These are phyloP conservation scores for Caerostris darwini DNA, from an alignment of 1,140 invertebrate genomes.

Conservation along the genomic window DNA sequence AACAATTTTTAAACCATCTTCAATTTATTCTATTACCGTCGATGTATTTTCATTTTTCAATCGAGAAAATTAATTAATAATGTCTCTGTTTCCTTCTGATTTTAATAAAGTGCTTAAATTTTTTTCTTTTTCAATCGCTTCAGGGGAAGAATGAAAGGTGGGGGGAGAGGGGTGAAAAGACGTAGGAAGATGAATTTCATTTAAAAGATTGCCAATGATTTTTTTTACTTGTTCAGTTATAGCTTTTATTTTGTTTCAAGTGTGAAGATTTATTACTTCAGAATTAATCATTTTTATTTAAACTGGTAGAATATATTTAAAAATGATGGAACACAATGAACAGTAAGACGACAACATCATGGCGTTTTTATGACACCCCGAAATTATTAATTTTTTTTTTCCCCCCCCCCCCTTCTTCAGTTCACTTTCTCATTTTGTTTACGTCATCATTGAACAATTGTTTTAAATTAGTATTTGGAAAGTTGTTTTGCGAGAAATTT, in stretches of 20 bases:
- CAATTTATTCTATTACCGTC: background rate
- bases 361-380: background rate
- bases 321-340: background rate
- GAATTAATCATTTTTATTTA: slow-evolving; percentile 34
- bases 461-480: background rate
- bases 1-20: slow-evolving; percentile 35
- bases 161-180: background rate
- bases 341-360: background rate
- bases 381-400: background rate
- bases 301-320: slow-evolving; percentile 15
- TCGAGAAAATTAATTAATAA: slow-evolving; percentile 40
- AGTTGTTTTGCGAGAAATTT: background rate
- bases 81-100: slow-evolving; percentile 25
- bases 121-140: slow-evolving; percentile 1
- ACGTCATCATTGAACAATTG: background rate
- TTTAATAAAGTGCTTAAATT: slow-evolving; percentile 40
- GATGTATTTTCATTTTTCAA: background rate
- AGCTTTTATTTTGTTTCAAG: slow-evolving; percentile 29
- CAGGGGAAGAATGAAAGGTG: too few species aligned
- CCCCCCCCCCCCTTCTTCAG: background rate
- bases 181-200: background rate
- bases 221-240: background rate
- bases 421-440: background rate
- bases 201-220: background rate
- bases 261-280: slow-evolving; percentile 22